These are phyloP conservation scores for Epinephelus lanceolatus DNA, from an alignment of 2,113 vertebrate genomes.

Conservation along the genomic window DNA sequence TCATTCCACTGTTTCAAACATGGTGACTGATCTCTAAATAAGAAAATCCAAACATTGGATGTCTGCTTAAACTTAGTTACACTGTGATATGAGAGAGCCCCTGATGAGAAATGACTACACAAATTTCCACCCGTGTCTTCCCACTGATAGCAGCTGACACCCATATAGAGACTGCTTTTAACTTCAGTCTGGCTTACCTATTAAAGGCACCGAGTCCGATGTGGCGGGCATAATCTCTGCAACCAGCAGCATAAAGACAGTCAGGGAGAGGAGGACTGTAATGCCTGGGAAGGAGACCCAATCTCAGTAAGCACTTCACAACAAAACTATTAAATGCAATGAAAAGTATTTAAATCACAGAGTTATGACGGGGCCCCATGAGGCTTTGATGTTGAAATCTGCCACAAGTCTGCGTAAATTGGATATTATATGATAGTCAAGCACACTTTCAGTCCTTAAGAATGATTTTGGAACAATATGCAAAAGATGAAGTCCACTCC, in stretches of 20 bases:
- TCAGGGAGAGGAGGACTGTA: conserved; percentile 94
- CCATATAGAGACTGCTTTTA: conserved; percentile 18
- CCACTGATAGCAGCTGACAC: conserved; percentile 32
- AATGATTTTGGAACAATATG: background rate
- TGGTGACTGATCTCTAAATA: conserved; percentile 15
- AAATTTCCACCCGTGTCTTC: conserved; percentile 6
- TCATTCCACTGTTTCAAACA: conserved; percentile 8
- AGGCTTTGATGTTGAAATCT: conserved; percentile 5
- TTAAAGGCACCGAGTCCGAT: conserved; percentile 95
- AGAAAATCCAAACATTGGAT: background rate
- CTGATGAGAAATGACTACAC: conserved; percentile 25
- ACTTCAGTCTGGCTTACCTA: conserved; percentile 86
- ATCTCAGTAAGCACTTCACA: conserved; percentile 28
- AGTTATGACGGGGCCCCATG: background rate
- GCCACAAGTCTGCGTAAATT: background rate
- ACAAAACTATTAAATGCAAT: conserved; percentile 4
- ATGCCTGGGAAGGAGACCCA: conserved; percentile 86
- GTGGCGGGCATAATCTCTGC: conserved; percentile 98
- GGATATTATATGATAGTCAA: background rate
- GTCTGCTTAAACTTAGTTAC: conserved; percentile 17
- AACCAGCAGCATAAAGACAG: conserved; percentile 96
- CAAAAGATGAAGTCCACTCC: background rate
- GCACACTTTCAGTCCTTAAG: conserved; percentile 4
- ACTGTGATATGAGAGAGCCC: background rate
- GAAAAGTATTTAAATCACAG: background rate